Evolutionary conservation across 2,113 vertebrate genomes (phyloP).

Genomic region (Ariopsis seemanni): DNA sequence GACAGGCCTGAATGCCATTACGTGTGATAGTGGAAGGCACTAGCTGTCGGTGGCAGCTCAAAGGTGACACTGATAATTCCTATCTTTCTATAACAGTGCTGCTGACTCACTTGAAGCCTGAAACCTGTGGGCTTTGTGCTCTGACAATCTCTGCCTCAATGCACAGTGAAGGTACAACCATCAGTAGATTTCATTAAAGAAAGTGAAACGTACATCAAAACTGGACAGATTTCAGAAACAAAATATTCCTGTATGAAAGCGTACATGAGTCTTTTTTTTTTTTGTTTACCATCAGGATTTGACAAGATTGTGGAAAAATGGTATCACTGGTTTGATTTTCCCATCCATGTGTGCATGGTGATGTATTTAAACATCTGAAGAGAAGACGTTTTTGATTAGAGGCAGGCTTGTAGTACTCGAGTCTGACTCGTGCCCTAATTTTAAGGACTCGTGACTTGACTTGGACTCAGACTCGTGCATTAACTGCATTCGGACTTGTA

Average conservation of each 20-base stretch:
- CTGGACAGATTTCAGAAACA: not conserved
- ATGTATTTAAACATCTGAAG: too few species aligned
- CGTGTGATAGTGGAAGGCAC: constrained; percentile 73
- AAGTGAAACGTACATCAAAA: not conserved
- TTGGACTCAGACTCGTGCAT: too few species aligned
- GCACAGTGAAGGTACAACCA: not conserved
- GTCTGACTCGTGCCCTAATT: too few species aligned
- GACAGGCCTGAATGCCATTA: constrained; percentile 79
- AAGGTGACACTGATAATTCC: constrained; percentile 86
- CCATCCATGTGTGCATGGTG: not conserved
- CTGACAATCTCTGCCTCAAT: not conserved
- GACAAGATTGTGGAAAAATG: not conserved
- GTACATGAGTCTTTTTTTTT: not conserved
- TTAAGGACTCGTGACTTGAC: too few species aligned
- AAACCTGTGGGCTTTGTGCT: not conserved
- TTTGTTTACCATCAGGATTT: not conserved
- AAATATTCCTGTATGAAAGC: not conserved
- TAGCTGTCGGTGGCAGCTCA: constrained; percentile 80
- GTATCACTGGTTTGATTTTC: not conserved
- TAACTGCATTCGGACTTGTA: too few species aligned
- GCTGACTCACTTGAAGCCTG: constrained; percentile 39
- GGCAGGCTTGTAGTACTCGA: not conserved
- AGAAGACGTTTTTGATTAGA: not conserved
- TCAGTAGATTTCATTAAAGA: not conserved
- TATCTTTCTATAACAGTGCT: constrained; percentile 67